A percentile compares a stretch with the other conserved stretches of the same genome.
Evolutionary conservation across 2,888 invertebrate genomes (phyloP).

Genomic region (Itoplectis maculator): DNA sequence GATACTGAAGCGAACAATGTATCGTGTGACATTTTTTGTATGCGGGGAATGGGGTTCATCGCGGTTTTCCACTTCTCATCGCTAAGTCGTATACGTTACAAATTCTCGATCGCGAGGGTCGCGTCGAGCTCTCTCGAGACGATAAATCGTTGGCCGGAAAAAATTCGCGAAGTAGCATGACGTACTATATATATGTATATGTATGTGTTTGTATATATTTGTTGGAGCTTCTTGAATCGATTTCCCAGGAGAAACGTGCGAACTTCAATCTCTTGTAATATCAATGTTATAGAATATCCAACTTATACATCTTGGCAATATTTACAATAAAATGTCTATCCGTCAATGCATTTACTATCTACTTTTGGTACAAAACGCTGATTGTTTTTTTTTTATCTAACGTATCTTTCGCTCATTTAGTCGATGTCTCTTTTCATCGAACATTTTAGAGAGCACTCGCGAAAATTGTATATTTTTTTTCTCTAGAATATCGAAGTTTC

Average conservation of each 20-base stretch:
- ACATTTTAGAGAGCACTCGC: constrained; percentile 17
- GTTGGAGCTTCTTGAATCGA: constrained; percentile 41
- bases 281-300: constrained; percentile 32
- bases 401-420: constrained; percentile 44
- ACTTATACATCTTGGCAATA: constrained; percentile 69
- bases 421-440: constrained; percentile 48
- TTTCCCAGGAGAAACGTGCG: constrained; percentile 40
- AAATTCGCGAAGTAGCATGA: constrained; percentile 39
- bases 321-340: constrained; percentile 76
- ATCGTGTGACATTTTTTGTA: constrained; percentile 46
- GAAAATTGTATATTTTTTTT: constrained; percentile 28
- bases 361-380: constrained; percentile 79
- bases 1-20: constrained; percentile 70
- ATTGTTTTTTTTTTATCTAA: constrained; percentile 74
- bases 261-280: constrained; percentile 13
- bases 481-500: constrained; percentile 41
- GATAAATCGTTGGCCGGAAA: constrained; percentile 63
- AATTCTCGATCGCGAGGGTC: constrained; percentile 28
- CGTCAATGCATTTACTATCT: constrained; percentile 76
- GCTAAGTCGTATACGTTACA: constrained; percentile 45
- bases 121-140: constrained; percentile 29
- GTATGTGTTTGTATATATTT: constrained; percentile 8
- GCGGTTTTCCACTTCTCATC: constrained; percentile 11
- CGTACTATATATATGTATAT: constrained; percentile 18
- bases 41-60: constrained; percentile 16